Evolutionary conservation across 1,140 invertebrate species (phyloP).

Genomic region (Anadara kagoshimensis): DNA sequence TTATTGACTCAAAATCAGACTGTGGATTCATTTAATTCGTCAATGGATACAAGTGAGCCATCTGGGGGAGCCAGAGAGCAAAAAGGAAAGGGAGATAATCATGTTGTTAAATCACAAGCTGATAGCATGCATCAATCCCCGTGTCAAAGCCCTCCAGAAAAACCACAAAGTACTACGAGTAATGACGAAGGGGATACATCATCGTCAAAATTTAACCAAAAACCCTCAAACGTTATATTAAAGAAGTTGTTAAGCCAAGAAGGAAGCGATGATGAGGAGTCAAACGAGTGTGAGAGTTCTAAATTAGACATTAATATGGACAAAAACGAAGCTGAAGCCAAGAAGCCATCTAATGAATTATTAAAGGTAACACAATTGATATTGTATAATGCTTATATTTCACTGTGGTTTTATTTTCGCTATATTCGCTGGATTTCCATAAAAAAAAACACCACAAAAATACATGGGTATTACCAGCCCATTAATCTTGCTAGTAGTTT

Average conservation of each 20-base stretch:
- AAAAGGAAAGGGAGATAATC: conserved; percentile 17
- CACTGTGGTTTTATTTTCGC: too few species aligned
- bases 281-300: conserved; percentile 42
- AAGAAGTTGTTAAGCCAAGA: conserved; percentile 85
- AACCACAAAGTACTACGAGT: conserved; percentile 73
- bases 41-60: background rate
- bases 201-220: conserved; percentile 54
- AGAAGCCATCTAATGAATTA: conserved; percentile 79
- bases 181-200: conserved; percentile 71
- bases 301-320: conserved; percentile 68
- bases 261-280: conserved; percentile 66
- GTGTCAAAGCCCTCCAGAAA: conserved; percentile 66
- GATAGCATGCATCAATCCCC: conserved; percentile 78
- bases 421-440: too few species aligned
- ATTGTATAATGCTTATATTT: too few species aligned
- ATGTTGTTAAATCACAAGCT: conserved; percentile 54
- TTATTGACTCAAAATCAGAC: conserved; percentile 50
- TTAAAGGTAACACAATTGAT: conserved; percentile 78
- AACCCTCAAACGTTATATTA: conserved; percentile 78
- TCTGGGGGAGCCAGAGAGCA: too few species aligned
- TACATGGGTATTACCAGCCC: too few species aligned
- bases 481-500: too few species aligned
- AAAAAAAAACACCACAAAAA: too few species aligned
- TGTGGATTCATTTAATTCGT: conserved; percentile 1
- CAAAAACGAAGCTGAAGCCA: conserved; percentile 70